Evolutionary conservation across 2,888 invertebrate species (phyloP), one percentile per base, ranked within the genome.

Genomic region (Spilosoma lubricipeda): DNA sequence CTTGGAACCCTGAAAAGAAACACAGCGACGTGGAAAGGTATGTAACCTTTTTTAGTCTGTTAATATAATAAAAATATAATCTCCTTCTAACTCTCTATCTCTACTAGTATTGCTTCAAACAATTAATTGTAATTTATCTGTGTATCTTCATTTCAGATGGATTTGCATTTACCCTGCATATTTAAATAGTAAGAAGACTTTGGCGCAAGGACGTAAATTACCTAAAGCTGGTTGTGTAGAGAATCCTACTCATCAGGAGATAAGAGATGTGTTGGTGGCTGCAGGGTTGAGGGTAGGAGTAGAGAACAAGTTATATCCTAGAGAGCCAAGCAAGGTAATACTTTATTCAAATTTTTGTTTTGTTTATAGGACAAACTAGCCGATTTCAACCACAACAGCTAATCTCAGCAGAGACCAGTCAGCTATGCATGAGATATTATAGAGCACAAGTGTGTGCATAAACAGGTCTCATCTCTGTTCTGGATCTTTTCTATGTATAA

Each of bases 141-240:
- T 33, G 30, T 13, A 63, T 71, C 84, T 90, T 64, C 94, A 98
- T 83, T 90, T 64, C 94, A 98, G 98, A 90, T 99, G 99, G 99
- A 96, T 99, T 75, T 99, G 99, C 90, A 97, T 99, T 78, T 99
- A 99, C 92, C 99, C 99, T 74, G 98, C 99, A 0, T 99, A 99
- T 87, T 96, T 99, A 70, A 99, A 99, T 90, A 98, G 97, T 86
- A 99, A 99, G 90, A 99, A 98, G 91, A 98, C 99, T 0, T 91
- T 98, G 27, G 98, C 98, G 2, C 98, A 99, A 92, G 99, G 99
- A 9, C 96, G 99, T 52, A 97, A 97, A 83, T 95, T 99, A 36
- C 94, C 98, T 1, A 98, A 98, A 93, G 96, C 97, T 3, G 97
- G 97, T 90, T 99, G 98, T 90, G 98, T 99, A 0, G 99, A 99